Evolutionary conservation across 2,113 vertebrate genomes (phyloP).

Genomic region (Excalfactoria chinensis): DNA sequence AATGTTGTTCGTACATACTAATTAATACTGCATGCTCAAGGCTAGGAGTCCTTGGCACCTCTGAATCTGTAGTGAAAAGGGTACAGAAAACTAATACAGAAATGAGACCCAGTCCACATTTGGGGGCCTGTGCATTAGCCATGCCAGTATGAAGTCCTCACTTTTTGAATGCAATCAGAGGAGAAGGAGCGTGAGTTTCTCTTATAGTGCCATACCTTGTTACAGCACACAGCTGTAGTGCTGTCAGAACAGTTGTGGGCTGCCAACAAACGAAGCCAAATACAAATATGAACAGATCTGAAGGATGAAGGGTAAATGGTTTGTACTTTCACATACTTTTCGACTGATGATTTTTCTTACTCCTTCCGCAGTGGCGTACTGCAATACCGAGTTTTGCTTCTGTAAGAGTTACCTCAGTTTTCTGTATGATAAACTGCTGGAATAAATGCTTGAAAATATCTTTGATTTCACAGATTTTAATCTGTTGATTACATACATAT

Average conservation of each 20-base stretch:
- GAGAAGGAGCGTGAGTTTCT: not conserved
- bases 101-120: not conserved
- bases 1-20: not conserved
- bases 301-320: not conserved
- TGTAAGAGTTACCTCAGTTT: slow-evolving; percentile 56
- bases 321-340: not conserved
- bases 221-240: not conserved
- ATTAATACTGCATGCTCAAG: not conserved
- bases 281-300: not conserved
- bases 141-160: not conserved
- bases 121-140: not conserved
- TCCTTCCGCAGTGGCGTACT: not conserved
- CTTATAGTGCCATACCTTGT: not conserved
- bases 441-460: slow-evolving; percentile 52
- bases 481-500: not conserved
- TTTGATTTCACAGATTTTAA: not conserved
- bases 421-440: not conserved
- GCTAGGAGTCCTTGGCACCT: not conserved
- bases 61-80: not conserved
- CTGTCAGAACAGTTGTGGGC: not conserved
- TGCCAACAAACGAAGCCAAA: not conserved
- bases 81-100: not conserved
- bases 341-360: slow-evolving; percentile 3
- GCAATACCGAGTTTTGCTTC: not conserved
- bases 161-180: not conserved